Evolutionary conservation across 2,113 vertebrate genomes (phyloP), one percentile per base, ranked within the genome.

Genomic region (Heliornis fulica): DNA sequence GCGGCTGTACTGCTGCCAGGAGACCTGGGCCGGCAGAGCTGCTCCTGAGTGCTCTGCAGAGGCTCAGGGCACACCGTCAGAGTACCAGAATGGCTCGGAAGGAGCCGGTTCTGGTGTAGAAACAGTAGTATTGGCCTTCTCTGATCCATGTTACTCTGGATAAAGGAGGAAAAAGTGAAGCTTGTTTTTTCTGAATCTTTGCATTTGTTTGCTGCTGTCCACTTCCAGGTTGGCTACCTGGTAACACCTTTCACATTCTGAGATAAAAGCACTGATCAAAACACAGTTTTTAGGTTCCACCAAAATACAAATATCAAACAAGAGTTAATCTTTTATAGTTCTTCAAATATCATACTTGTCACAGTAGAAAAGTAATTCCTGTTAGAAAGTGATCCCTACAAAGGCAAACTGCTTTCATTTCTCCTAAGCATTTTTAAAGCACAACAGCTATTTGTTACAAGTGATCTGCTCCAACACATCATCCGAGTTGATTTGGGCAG

Each of bases 211-310:
- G 26, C 72, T 79, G 45, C 29, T 93, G 18, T 69, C 40, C 2
- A 0, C 66, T 90, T 87, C 54, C 68, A 51, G 41, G 61, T 71
- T 41, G 69, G 29, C 78, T 80, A 77, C 53, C 57, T 88, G 60
- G 91, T 82, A 69, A 61, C 61, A 83, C 60, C 66, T 95, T 75
- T 87, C 85, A 80, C 77, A 68, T 79, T 66, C 53, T n/a, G 34
- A 77, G 29, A 22, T 43, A n/a, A 41, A 36, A 69, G 13, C 31
- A 82, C 83, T 65, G 50, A 40, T 76, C 63, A 54, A 32, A n/a
- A n/a, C n/a, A n/a, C n/a, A 46, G 13, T 31, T 76, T 90, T 29
- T 11, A 50, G 7, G 13, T 76, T 56, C n/a, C 45, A 63, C 10
- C 46, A 84, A 34, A 61, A 74, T 87, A 18, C 38, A 66, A 45